Base-by-base conservation (phyloP, 2,888 invertebrate genomes). In the Monochamus alternatus region DNA sequence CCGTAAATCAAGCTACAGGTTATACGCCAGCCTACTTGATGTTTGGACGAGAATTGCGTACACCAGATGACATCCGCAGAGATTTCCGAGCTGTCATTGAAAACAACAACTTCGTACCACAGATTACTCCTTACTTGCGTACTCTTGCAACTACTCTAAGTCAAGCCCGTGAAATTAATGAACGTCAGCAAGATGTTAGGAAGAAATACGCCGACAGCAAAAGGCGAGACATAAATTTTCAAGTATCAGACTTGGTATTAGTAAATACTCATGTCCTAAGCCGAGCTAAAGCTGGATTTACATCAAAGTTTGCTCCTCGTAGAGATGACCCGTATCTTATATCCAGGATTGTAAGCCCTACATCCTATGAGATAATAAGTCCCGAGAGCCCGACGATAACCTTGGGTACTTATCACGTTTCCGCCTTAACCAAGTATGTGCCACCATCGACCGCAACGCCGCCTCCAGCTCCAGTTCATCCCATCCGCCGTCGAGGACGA, bases 11-110 rank as follows among this genome's bases (percentile, higher is more conserved):
- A 60, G 75, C 79, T 3, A 87, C 87, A 0, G 84, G 85, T 0
- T 81, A 78, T 31, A 80, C 85, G 0, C 81, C 88, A 3, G 86
- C 88, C 0, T 87, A 81, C 32, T 58, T 88, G 1, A 88, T 85
- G 7, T 83, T 83, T 12, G 87, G 84, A 0, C 75, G 86, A 62
- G 87, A 88, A 74, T 63, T 87, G 0, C 73, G 87, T 14, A 84
- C 84, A 0, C 73, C 82, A 0, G 82, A 83, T 70, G 87, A 87
- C 51, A 80, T 82, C 5, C 52, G 76, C 5, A 79, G 81, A 55
- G 85, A 87, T 67, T 60, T 85, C 3, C 75, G 80, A 64, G 31
- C 78, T 0, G 79, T 87, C 10, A 71, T 85, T 0, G 55, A 80
- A 5, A 73, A 75, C 4, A 86, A 87, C 75, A 85, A 85, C 60